Percentiles rank a stretch among this genome's conserved stretches.
Evolutionary conservation across 2,113 vertebrate genomes (phyloP).

Genomic region (cat (Felis catus)): DNA sequence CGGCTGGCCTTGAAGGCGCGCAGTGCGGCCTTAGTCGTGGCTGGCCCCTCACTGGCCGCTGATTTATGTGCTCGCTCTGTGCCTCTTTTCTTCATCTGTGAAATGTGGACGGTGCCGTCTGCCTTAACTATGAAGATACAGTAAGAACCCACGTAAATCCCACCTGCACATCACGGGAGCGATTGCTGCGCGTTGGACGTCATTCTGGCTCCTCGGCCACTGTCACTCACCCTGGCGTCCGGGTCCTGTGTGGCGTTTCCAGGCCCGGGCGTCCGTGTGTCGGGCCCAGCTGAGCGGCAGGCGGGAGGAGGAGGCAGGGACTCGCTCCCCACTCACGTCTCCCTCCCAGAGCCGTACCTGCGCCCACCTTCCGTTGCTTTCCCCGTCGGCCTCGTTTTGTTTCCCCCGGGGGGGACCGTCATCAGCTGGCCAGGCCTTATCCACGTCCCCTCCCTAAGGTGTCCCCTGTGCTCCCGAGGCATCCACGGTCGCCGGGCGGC

Average conservation of each 20-base stretch:
- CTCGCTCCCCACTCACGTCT: accelerated
- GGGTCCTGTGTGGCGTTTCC: background rate
- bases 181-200: background rate
- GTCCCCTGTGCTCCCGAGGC: background rate
- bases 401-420: accelerated
- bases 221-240: accelerated
- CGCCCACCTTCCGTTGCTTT: background rate
- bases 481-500: background rate
- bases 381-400: background rate
- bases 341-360: background rate
- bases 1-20: background rate
- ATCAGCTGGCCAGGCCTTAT: background rate
- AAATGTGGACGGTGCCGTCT: background rate
- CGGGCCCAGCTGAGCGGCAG: background rate
- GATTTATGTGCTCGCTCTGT: background rate
- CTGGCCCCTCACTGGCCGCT: background rate
- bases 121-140: background rate
- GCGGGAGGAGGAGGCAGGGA: background rate
- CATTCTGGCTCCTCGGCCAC: background rate
- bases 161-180: accelerated
- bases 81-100: background rate
- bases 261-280: background rate
- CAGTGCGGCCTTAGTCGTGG: accelerated
- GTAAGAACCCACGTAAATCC: background rate
- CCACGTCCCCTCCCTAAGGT: background rate